Evolutionary conservation across 1,140 invertebrate genomes (phyloP), one percentile per base, ranked within the genome.

Genomic region (Calephelis virginiensis): DNA sequence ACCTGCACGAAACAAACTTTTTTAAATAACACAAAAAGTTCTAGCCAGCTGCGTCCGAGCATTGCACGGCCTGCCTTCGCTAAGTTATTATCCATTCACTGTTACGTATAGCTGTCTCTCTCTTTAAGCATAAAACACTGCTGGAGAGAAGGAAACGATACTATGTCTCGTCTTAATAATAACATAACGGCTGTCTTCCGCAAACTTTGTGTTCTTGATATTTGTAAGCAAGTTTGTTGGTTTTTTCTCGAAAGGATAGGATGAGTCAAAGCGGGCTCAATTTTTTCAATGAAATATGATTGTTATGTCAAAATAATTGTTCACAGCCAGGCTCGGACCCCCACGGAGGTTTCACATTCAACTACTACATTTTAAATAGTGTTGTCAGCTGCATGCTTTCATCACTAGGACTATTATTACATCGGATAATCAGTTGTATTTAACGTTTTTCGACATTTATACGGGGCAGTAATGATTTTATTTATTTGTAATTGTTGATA

Each of bases 41-140:
- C 83, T 85, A 88, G 77, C 86, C 88, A 90, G 88, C 88, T 90
- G 88, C 88, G 88, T 79, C 70, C 69, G 82, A 73, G 88, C 86
- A 89, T 90, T 9, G 40, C 8, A 43, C 40, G 40, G 40, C 88
- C 88, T 90, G 88, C 84, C 83, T 78, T 80, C 81, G 81, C 84
- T 80, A 85, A 78, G 77, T 77, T 77, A 84, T 80, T 77, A 75
- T 74, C 78, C 82, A 85, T 83, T 83, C 76, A 78, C 69, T 64
- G 68, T 64, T 70, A 77, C 69, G 63, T 83, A 76, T 43, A 13
- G 66, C 71, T 70, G 71, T 90, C 84, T 82, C 80, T 83, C 80
- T 40, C 76, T 64, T 40, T 73, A 75, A 63, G 17, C 66, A 61
- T 46, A n/a, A 11, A 46, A 50, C 66, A 38, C 40, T 10, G 28